Evolutionary conservation across 2,113 vertebrate genomes (phyloP).

Genomic region (Siniperca knerii): DNA sequence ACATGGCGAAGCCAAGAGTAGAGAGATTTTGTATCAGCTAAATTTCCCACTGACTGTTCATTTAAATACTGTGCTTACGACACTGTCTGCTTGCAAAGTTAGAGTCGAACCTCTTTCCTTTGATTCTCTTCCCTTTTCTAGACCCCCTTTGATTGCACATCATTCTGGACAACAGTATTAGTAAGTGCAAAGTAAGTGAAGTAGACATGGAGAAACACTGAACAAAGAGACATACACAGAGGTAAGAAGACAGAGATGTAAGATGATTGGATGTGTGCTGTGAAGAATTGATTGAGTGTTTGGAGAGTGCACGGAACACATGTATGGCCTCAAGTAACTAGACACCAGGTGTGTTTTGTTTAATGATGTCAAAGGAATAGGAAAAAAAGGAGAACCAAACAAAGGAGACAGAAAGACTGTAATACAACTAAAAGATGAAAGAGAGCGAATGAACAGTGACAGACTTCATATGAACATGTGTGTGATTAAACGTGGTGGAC

Average conservation of each 20-base stretch:
- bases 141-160: neutral
- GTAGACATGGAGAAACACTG: slow-evolving; percentile 3
- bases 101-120: neutral
- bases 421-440: slow-evolving; percentile 81
- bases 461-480: slow-evolving; percentile 23
- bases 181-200: slow-evolving; percentile 24
- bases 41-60: neutral
- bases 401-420: slow-evolving; percentile 76
- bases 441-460: slow-evolving; percentile 58
- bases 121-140: neutral
- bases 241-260: slow-evolving; percentile 32
- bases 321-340: slow-evolving; percentile 44
- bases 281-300: slow-evolving; percentile 48
- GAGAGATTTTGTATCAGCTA: neutral
- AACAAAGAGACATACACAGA: slow-evolving; percentile 21
- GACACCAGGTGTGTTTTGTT: slow-evolving; percentile 71
- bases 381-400: slow-evolving; percentile 49
- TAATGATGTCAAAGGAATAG: slow-evolving; percentile 58
- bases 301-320: slow-evolving; percentile 35
- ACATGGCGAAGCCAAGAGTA: too few species aligned
- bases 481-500: slow-evolving; percentile 71
- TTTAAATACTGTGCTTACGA: neutral
- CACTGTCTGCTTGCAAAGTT: neutral
- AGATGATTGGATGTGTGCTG: slow-evolving; percentile 41
- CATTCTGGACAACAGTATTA: neutral